Evolutionary conservation across 1,140 invertebrate genomes (phyloP).

Genomic region (Drosophila nikananu): DNA sequence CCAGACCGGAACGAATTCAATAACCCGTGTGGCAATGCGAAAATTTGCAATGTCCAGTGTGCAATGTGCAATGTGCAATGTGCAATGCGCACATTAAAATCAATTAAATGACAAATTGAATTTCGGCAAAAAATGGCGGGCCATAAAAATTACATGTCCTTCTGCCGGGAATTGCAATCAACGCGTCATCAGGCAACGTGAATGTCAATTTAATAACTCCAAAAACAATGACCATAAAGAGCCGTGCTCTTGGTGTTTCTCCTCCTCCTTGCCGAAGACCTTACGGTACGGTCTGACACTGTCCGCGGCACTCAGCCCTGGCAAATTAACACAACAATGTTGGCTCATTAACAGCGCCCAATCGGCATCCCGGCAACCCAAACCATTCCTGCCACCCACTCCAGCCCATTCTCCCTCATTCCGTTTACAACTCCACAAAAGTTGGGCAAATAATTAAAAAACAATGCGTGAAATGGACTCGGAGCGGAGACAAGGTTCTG

Average conservation of each 20-base stretch:
- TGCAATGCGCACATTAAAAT: constrained; percentile 78
- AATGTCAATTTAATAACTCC: constrained; percentile 83
- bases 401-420: constrained; percentile 3
- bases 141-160: constrained; percentile 81
- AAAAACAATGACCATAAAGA: constrained; percentile 39
- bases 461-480: constrained; percentile 65
- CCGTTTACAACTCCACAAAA: constrained; percentile 72
- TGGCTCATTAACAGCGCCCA: constrained; percentile 74
- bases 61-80: constrained; percentile 26
- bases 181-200: constrained; percentile 69
- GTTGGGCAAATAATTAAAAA: constrained; percentile 81
- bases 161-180: constrained; percentile 81
- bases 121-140: constrained; percentile 77
- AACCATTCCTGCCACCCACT: constrained; percentile 20
- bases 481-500: constrained; percentile 20
- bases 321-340: constrained; percentile 84
- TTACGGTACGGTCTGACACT: constrained; percentile 48
- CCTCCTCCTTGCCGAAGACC: neutral
- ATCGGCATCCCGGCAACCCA: constrained; percentile 2
- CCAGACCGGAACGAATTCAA: constrained; percentile 34
- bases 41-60: constrained; percentile 46
- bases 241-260: neutral
- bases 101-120: constrained; percentile 83
- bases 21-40: constrained; percentile 42
- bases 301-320: constrained; percentile 31